Base-by-base conservation (phyloP, 2,797 vertebrate species). In the Pseudotriccus pelzelni region DNA sequence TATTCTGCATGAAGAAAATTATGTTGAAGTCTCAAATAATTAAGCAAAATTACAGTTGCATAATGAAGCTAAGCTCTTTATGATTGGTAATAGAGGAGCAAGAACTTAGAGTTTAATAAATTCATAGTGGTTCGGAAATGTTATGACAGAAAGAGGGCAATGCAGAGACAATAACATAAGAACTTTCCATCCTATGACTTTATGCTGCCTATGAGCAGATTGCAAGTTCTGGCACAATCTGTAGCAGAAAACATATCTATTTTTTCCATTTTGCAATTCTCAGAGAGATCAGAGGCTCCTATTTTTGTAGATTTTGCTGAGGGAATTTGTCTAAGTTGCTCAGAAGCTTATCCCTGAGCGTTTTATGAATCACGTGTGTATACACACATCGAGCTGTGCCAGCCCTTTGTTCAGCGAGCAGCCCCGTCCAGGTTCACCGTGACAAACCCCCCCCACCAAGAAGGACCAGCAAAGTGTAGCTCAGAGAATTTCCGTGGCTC, bases 81-180 rank as follows among this genome's bases (percentile, higher is more conserved):
- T 84, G 52, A 49, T 80, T 91, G 47, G 59, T 77, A 87, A 89
- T 76, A 96, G 87, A 84, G 17, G 55, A 93, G 49, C 41, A 67
- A 49, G 89, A 93, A 69, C 91, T 86, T 56, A 52, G 79, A 86
- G 50, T 89, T 94, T 67, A 87, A 93, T 82, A 89, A 91, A 92
- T 72, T 87, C 85, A 7, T 14, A 53, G 77, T 82, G 60, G 85
- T 58, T 96, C 0, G 5, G 69, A 95, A 94, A 88, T 91, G 85
- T 95, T 96, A 32, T 91, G 95, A 95, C 94, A 95, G 95, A 95
- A 96, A 94, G 94, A 94, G 92, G 95, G 64, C 96, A 96, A 93
- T 85, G 84, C 81, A 85, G 83, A 91, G 86, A 91, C 80, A 94
- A 60, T 89, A 95, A 93, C 69, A 79, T 75, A 56, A 74, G 76